Conservation (phyloP, 2,113 vertebrate species). For the Anolis sagrei region DNA sequence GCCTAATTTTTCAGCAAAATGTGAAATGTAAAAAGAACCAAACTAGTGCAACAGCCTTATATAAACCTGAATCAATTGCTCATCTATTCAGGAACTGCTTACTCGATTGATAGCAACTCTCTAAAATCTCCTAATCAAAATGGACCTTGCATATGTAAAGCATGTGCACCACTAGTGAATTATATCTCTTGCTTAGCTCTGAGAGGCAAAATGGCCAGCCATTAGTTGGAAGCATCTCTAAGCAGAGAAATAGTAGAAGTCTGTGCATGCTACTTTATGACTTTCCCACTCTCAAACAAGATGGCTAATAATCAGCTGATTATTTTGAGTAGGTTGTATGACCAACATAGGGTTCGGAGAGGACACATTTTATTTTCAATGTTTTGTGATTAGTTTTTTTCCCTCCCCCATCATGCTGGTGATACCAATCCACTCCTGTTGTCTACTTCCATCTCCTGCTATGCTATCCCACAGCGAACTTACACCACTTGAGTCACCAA, state of each 20-base stretch:
- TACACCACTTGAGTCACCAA: background rate
- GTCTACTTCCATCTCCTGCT: background rate
- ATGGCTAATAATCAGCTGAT: background rate
- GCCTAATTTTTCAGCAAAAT: background rate
- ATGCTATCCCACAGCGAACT: background rate
- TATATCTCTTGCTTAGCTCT: background rate
- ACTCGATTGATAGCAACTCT: background rate
- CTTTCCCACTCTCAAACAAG: background rate
- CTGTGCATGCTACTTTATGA: background rate
- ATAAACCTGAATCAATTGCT: background rate
- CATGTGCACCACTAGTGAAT: background rate
- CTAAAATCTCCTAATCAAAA: background rate
- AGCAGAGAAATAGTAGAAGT: no score
- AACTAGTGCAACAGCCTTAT: background rate
- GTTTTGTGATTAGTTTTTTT: background rate
- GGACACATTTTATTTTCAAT: background rate
- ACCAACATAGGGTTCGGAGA: background rate
- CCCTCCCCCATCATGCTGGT: background rate
- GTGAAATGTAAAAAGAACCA: background rate
- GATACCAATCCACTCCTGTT: background rate
- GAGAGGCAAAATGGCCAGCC: no score
- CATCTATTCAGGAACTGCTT: background rate
- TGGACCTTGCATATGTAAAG: background rate
- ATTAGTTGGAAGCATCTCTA: no score
- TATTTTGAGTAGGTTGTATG: fast-evolving